Evolutionary conservation across 1,140 invertebrate genomes (phyloP).

Genomic region (Plodia interpunctella): DNA sequence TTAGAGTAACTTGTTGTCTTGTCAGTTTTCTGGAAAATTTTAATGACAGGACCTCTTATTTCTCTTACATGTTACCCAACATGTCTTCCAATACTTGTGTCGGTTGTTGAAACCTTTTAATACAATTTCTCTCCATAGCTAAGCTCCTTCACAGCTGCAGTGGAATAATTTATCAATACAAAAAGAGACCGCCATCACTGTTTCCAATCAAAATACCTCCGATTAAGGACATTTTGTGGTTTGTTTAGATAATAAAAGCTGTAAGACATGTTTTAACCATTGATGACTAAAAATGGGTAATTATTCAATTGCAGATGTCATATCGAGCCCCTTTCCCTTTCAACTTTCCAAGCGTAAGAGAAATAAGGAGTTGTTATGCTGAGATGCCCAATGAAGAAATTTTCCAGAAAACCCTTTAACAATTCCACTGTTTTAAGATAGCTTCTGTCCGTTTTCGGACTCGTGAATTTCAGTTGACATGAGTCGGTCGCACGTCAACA

Average conservation of each 20-base stretch:
- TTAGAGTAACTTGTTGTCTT: slow-evolving; percentile 11
- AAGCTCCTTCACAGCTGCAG: slow-evolving; percentile 67
- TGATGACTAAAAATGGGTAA: slow-evolving; percentile 66
- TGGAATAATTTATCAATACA: slow-evolving; percentile 64
- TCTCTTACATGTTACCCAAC: slow-evolving; percentile 52
- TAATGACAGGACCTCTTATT: slow-evolving; percentile 68
- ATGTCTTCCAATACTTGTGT: slow-evolving; percentile 36
- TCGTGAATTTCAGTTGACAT: slow-evolving; percentile 72
- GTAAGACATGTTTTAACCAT: slow-evolving; percentile 76
- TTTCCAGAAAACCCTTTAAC: slow-evolving; percentile 59
- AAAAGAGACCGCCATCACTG: slow-evolving; percentile 57
- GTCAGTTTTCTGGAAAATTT: slow-evolving; percentile 64
- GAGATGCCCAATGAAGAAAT: slow-evolving; percentile 49
- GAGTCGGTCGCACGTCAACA: slow-evolving; percentile 70
- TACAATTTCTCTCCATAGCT: slow-evolving; percentile 66
- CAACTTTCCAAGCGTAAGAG: slow-evolving; percentile 56
- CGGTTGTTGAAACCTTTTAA: slow-evolving; percentile 47
- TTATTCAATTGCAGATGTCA: slow-evolving; percentile 72
- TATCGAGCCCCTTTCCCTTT: slow-evolving; percentile 45
- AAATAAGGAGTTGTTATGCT: slow-evolving; percentile 55
- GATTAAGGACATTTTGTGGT: slow-evolving; percentile 49
- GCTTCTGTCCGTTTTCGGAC: slow-evolving; percentile 66
- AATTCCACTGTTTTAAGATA: slow-evolving; percentile 48
- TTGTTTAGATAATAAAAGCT: slow-evolving; percentile 55
- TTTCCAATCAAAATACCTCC: slow-evolving; percentile 36